Percentiles rank a stretch among this genome's conserved stretches.
Conservation (phyloP, 2,113 vertebrate genomes). For the Triplophysa siluroides region DNA sequence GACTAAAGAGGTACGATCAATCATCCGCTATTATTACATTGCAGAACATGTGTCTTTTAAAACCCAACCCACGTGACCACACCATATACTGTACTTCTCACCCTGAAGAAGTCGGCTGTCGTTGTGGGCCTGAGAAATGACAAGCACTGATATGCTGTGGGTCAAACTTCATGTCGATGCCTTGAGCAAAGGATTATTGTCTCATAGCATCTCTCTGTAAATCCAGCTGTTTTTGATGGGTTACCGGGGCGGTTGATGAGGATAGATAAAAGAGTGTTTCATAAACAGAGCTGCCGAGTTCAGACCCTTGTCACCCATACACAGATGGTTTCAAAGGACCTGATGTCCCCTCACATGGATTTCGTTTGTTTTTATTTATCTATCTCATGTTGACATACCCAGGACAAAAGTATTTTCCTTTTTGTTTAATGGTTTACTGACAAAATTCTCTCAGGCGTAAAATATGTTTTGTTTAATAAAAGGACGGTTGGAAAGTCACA, state of each 20-base stretch:
- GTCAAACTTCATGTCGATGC: neutral
- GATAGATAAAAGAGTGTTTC: slow-evolving; percentile 35
- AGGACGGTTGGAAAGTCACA: neutral
- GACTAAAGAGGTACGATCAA: slow-evolving; percentile 77
- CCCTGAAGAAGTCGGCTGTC: neutral
- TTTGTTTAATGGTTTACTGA: neutral
- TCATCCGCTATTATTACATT: neutral
- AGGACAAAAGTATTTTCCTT: slow-evolving; percentile 18
- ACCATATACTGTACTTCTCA: neutral
- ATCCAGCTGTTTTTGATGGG: slow-evolving; percentile 27
- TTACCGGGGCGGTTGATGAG: slow-evolving; percentile 25
- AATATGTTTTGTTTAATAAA: slow-evolving; percentile 2
- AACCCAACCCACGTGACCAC: neutral
- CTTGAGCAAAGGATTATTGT: slow-evolving; percentile 19
- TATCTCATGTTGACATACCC: slow-evolving; percentile 5
- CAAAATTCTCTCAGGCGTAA: neutral
- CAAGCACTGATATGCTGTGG: slow-evolving; percentile 1
- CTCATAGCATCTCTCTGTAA: slow-evolving; percentile 18
- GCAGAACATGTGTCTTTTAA: too few relatives aligned
- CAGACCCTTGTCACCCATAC: slow-evolving; percentile 1
- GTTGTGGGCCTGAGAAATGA: slow-evolving; percentile 10
- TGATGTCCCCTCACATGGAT: slow-evolving; percentile 9
- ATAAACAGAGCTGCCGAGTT: slow-evolving; percentile 37
- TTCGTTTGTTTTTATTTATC: slow-evolving; percentile 19
- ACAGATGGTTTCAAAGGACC: slow-evolving; percentile 41